A percentile compares a stretch with the other conserved stretches of the same genome.
Conservation (phyloP, 2,888 invertebrate species). For the Phanerotoma sp. region DNA sequence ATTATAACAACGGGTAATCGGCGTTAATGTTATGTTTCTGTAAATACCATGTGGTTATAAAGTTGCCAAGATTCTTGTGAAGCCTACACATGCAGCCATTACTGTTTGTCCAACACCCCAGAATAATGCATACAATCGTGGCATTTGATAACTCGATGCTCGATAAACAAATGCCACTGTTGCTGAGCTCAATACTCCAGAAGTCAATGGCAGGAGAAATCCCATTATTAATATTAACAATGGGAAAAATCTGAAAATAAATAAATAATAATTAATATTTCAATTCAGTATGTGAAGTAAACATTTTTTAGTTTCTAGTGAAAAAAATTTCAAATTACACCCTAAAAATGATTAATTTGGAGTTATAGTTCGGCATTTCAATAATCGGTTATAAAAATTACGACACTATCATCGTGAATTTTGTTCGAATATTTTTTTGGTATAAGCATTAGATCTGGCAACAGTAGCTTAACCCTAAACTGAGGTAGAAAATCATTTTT, state of each 20-base stretch:
- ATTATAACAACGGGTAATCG: no score
- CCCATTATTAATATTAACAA: slow-evolving; percentile 87
- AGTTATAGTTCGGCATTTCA: no score
- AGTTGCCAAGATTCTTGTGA: slow-evolving; percentile 90
- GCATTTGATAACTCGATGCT: slow-evolving; percentile 86
- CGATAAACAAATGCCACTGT: slow-evolving; percentile 92
- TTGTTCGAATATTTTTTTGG: no score
- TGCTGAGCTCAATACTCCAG: slow-evolving; percentile 87
- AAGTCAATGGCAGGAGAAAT: slow-evolving; percentile 82
- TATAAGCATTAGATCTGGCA: no score
- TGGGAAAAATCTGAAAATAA: slow-evolving; percentile 76
- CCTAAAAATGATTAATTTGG: no score
- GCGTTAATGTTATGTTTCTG: neutral
- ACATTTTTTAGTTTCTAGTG: no score
- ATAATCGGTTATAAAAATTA: no score
- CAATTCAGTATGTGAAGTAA: neutral
- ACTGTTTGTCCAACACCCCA: slow-evolving; percentile 96
- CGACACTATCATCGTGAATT: no score
- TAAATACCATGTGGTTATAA: slow-evolving; percentile 61
- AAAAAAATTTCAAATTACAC: no score
- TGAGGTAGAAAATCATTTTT: no score
- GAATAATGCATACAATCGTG: slow-evolving; percentile 86
- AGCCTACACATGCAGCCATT: slow-evolving; percentile 85
- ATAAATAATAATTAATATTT: neutral
- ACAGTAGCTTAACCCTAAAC: no score